Percentiles rank a stretch among this genome's conserved stretches.
These are phyloP conservation scores for Biston betularia DNA, from an alignment of 2,888 invertebrate species.

Conservation along the genomic window DNA sequence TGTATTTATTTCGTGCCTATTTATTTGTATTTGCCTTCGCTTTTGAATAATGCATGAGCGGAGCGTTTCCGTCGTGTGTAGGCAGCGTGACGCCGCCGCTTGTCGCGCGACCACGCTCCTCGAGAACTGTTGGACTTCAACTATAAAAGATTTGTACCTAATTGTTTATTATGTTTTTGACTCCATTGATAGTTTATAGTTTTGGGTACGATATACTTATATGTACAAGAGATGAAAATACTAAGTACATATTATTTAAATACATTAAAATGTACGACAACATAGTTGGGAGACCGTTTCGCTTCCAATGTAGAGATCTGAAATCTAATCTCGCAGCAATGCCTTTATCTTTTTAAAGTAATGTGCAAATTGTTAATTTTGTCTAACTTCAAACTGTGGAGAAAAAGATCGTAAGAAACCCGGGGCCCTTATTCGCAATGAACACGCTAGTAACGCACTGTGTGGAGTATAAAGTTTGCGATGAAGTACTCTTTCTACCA, in stretches of 20 bases:
- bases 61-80: slow-evolving; percentile 85
- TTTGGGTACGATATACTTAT: not conserved
- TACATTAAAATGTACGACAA: too few relatives aligned
- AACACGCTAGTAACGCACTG: too few relatives aligned
- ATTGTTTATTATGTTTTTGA: slow-evolving; percentile 5
- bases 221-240: not conserved
- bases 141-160: slow-evolving; percentile 15
- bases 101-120: slow-evolving; percentile 57
- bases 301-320: too few relatives aligned
- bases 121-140: slow-evolving; percentile 53
- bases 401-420: too few relatives aligned
- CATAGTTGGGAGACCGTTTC: too few relatives aligned
- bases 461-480: too few relatives aligned
- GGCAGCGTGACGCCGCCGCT: slow-evolving; percentile 84
- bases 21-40: slow-evolving; percentile 85
- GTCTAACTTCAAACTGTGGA: too few relatives aligned
- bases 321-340: too few relatives aligned
- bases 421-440: too few relatives aligned
- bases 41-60: slow-evolving; percentile 85
- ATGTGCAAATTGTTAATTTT: too few relatives aligned
- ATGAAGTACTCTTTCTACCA: too few relatives aligned
- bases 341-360: too few relatives aligned
- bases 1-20: slow-evolving; percentile 85
- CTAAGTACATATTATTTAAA: not conserved
- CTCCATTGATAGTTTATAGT: not conserved